Evolutionary conservation across 2,888 invertebrate genomes (phyloP).

Genomic region (Epistrophe eligans): DNA sequence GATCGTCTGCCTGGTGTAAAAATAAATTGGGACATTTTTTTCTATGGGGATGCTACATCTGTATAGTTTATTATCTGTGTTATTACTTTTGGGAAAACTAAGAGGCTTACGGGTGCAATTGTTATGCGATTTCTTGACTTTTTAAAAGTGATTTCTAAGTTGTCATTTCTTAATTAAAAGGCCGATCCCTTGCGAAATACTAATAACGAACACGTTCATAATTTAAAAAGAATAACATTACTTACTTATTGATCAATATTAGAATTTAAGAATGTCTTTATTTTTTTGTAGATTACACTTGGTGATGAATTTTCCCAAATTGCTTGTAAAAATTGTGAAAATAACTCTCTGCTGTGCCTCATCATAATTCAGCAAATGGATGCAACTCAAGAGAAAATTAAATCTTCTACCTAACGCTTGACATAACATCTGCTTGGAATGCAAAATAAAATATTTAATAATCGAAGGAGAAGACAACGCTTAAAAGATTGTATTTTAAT

Average conservation of each 20-base stretch:
- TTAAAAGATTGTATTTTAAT: not conserved
- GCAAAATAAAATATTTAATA: not conserved
- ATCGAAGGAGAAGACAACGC: not conserved
- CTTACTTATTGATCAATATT: not conserved
- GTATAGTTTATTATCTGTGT: too few species aligned
- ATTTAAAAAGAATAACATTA: not conserved
- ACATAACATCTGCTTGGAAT: not conserved
- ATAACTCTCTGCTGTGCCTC: slow-evolving; percentile 65
- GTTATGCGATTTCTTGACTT: too few species aligned
- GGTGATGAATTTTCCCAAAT: slow-evolving; percentile 73
- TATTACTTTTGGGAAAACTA: too few species aligned
- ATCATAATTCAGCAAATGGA: slow-evolving; percentile 74
- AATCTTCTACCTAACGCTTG: not conserved
- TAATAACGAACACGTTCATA: too few species aligned
- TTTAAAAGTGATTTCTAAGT: too few species aligned
- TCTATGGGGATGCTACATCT: too few species aligned
- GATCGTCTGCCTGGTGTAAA: too few species aligned
- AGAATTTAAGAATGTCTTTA: not conserved
- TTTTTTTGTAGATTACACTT: slow-evolving; percentile 57
- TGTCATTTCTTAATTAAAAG: too few species aligned
- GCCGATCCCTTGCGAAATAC: too few species aligned
- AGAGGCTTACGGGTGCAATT: too few species aligned
- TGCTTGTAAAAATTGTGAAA: slow-evolving; percentile 71
- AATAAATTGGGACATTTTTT: too few species aligned
- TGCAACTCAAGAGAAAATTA: slow-evolving; percentile 59